Conservation (phyloP, 2,888 invertebrate genomes). For the Chymomyza caudatula region DNA sequence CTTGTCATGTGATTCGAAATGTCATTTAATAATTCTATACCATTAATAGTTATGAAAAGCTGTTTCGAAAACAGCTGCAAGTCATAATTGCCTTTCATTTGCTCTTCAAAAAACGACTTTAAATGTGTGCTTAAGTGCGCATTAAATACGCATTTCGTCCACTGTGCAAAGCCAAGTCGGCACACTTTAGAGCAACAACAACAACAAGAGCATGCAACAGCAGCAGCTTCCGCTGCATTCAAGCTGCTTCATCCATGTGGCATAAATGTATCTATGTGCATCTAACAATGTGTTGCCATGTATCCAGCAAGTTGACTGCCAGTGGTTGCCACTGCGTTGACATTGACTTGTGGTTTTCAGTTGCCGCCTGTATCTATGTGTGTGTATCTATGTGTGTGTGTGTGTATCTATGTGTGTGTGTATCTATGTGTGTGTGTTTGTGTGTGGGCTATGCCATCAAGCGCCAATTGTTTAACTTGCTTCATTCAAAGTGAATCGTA, state of each 20-base stretch:
- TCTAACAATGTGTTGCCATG: neutral
- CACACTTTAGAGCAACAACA: neutral
- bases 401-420: slow-evolving; percentile 55
- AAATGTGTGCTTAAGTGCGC: neutral
- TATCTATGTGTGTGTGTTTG: slow-evolving; percentile 13
- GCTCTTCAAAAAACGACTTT: neutral
- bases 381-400: neutral
- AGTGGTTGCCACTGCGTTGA: slow-evolving; percentile 61
- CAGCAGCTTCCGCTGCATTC: neutral
- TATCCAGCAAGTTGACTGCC: slow-evolving; percentile 13
- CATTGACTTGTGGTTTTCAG: slow-evolving; percentile 74
- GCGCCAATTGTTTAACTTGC: slow-evolving; percentile 57
- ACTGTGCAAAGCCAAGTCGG: neutral
- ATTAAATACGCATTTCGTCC: neutral
- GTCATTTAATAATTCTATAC: no score
- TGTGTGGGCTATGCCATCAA: slow-evolving; percentile 68
- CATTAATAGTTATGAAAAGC: no score
- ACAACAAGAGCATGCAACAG: neutral
- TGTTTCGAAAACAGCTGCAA: neutral
- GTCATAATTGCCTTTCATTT: neutral
- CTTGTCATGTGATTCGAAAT: no score
- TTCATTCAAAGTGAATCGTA: slow-evolving; percentile 42
- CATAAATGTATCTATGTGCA: neutral
- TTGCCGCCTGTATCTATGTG: slow-evolving; percentile 35
- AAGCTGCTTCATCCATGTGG: neutral